These are phyloP conservation scores for Etheostoma perlongum DNA, from an alignment of 2,797 vertebrate species.

Conservation along the genomic window DNA sequence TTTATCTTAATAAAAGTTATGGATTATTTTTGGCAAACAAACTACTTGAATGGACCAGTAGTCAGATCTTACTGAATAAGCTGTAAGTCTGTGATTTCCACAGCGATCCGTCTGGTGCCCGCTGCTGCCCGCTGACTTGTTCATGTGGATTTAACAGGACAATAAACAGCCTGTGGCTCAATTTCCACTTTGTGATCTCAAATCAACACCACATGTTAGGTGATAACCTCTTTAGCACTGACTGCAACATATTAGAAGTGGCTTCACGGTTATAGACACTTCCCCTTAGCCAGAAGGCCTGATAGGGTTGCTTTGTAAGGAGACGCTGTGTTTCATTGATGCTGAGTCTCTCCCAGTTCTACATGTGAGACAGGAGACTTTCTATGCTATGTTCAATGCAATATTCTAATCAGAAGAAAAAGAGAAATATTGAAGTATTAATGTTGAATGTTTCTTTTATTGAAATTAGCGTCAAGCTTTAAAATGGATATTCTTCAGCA, in stretches of 20 bases:
- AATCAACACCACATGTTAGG: constrained; percentile 51
- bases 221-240: constrained; percentile 45
- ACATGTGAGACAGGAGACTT: background rate
- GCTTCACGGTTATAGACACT: background rate
- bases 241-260: constrained; percentile 21
- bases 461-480: background rate
- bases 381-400: background rate
- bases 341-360: background rate
- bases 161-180: constrained; percentile 63
- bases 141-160: constrained; percentile 73
- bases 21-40: background rate
- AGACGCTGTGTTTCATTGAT: background rate
- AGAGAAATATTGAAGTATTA: background rate
- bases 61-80: background rate
- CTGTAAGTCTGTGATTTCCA: constrained; percentile 15
- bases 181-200: constrained; percentile 45
- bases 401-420: background rate
- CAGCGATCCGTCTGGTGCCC: constrained; percentile 20
- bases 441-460: background rate
- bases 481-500: background rate
- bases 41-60: background rate
- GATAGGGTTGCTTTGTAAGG: background rate
- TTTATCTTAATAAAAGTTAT: background rate
- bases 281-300: background rate
- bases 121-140: constrained; percentile 45